Evolutionary conservation across 1,140 invertebrate genomes (phyloP).

Genomic region (Drosophila setifemur): DNA sequence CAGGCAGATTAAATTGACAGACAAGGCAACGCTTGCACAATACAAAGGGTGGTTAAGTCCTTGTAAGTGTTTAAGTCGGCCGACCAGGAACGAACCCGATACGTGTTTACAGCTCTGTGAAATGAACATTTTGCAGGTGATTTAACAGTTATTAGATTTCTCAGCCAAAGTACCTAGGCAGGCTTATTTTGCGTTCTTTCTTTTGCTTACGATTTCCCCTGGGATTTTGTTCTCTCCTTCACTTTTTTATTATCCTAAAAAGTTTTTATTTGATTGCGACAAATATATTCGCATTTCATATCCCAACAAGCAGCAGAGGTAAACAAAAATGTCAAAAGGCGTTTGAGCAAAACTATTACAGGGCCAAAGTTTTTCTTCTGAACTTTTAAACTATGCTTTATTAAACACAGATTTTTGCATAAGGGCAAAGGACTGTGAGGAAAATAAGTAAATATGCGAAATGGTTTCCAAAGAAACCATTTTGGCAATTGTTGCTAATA

Average conservation of each 20-base stretch:
- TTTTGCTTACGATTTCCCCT: slow-evolving; percentile 8
- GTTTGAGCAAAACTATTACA: slow-evolving; percentile 59
- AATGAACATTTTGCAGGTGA: slow-evolving; percentile 81
- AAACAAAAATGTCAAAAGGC: slow-evolving; percentile 63
- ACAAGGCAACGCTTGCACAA: slow-evolving; percentile 65
- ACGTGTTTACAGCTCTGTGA: slow-evolving; percentile 75
- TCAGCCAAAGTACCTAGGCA: slow-evolving; percentile 31
- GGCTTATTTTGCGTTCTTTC: slow-evolving; percentile 1
- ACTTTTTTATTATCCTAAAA: slow-evolving; percentile 40
- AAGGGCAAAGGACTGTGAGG: slow-evolving; percentile 19
- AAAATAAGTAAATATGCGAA: slow-evolving; percentile 60
- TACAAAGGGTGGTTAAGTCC: slow-evolving; percentile 76
- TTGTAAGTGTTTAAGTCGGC: slow-evolving; percentile 77
- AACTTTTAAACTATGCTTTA: slow-evolving; percentile 71
- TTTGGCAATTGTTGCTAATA: slow-evolving; percentile 1
- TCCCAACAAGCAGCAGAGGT: slow-evolving; percentile 15
- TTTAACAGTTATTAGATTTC: slow-evolving; percentile 79
- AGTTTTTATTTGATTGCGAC: slow-evolving; percentile 79
- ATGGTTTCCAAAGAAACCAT: slow-evolving; percentile 35
- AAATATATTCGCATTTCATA: slow-evolving; percentile 58
- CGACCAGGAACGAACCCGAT: slow-evolving; percentile 17
- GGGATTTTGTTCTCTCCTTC: slow-evolving; percentile 23
- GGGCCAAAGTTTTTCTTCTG: slow-evolving; percentile 30
- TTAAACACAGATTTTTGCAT: slow-evolving; percentile 73
- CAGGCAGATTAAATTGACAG: slow-evolving; percentile 75